phyloP scores from a whole-genome alignment of 2,797 vertebrate species.

The Linurgus olivaceus region DNA sequence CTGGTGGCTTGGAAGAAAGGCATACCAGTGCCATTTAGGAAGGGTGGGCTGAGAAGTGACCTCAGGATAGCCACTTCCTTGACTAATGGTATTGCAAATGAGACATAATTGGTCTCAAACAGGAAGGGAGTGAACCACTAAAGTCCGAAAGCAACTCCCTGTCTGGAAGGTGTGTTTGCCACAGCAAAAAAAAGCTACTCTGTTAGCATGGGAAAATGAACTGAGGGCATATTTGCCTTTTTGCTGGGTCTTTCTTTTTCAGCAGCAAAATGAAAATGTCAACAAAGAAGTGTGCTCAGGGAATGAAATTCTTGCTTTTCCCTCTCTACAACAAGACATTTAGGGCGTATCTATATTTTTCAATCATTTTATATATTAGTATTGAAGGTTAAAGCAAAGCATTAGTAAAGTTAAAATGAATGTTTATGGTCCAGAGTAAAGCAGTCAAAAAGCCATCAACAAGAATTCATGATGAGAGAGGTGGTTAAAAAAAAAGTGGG shows the following conservation, averaged over 20 bases:
- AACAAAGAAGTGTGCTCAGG: neutral
- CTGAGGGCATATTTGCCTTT: slow-evolving; percentile 11
- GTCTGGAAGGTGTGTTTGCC: slow-evolving; percentile 55
- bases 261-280: slow-evolving; percentile 8
- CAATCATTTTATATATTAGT: neutral
- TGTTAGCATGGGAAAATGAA: slow-evolving; percentile 49
- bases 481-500: rapidly evolving
- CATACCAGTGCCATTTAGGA: neutral
- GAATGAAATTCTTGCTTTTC: neutral
- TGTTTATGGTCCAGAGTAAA: neutral
- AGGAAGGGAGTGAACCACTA: slow-evolving; percentile 54
- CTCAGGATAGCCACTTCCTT: slow-evolving; percentile 51
- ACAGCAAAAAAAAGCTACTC: slow-evolving; percentile 15
- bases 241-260: neutral
- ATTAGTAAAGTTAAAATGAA: neutral
- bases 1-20: slow-evolving; percentile 8
- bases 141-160: slow-evolving; percentile 54
- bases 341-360: neutral
- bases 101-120: slow-evolving; percentile 52
- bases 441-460: neutral
- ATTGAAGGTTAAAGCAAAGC: neutral
- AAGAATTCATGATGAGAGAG: neutral
- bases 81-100: slow-evolving; percentile 52
- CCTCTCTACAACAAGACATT: neutral
- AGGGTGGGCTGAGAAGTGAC: slow-evolving; percentile 40